Percentiles rank a stretch among this genome's conserved stretches.
Evolutionary conservation across 1,140 invertebrate genomes (phyloP).

Genomic region (Eulimnadia texana): DNA sequence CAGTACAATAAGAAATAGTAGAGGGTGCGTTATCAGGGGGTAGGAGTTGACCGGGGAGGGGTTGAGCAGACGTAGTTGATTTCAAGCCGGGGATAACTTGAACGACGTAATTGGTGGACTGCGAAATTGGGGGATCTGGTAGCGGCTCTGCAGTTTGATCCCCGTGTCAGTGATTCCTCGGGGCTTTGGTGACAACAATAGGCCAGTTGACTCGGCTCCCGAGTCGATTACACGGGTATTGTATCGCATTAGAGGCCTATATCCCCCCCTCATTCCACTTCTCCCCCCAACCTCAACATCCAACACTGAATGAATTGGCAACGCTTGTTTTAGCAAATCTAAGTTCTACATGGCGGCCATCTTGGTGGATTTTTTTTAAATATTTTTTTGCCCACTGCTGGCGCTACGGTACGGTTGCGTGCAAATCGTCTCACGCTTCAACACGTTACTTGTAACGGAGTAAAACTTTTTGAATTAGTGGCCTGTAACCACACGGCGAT

Average conservation of each 20-base stretch:
- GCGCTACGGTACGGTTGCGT: background rate
- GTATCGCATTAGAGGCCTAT: background rate
- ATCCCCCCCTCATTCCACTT: too few species aligned
- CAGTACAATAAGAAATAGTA: too few species aligned
- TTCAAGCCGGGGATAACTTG: too few species aligned
- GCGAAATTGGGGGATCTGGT: background rate
- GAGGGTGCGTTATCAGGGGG: too few species aligned
- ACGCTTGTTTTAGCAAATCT: background rate
- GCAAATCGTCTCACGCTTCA: background rate
- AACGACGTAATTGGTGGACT: background rate
- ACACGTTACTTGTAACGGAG: background rate
- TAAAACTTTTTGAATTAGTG: background rate
- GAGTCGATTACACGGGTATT: background rate
- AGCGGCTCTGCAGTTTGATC: background rate
- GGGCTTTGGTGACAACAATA: background rate
- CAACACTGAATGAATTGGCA: background rate
- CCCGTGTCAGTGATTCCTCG: background rate
- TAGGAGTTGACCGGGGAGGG: too few species aligned
- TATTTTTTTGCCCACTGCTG: too few species aligned
- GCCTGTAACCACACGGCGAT: background rate
- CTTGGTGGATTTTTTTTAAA: too few species aligned
- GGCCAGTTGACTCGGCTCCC: background rate
- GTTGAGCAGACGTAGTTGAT: too few species aligned
- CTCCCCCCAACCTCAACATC: too few species aligned
- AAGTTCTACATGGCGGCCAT: background rate